phyloP scores from a whole-genome alignment of 92 coral and sea anemone species.

The Zoanthus solanderi region DNA sequence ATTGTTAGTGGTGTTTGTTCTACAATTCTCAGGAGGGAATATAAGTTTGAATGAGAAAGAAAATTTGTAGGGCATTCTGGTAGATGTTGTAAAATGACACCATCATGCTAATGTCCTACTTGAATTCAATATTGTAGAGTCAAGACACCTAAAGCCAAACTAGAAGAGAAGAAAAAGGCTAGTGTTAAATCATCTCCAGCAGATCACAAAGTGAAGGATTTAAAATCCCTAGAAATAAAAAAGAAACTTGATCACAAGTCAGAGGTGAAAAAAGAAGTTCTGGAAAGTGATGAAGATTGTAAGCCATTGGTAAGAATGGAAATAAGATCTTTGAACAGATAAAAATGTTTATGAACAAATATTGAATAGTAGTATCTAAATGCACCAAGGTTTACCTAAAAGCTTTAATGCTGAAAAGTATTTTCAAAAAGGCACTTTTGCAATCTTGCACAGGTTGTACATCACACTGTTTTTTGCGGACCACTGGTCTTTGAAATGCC shows the following conservation, averaged over 20 bases:
- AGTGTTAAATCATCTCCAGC: neutral
- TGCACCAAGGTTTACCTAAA: neutral
- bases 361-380: no score
- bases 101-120: no score
- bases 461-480: no score
- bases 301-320: conserved; percentile 10
- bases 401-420: no score
- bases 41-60: no score
- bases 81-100: no score
- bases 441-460: no score
- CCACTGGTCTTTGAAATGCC: no score
- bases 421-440: no score
- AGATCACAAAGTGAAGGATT: conserved; percentile 49
- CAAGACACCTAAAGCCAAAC: neutral
- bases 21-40: no score
- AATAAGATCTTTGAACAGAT: neutral
- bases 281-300: conserved; percentile 44
- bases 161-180: neutral
- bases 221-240: conserved; percentile 69
- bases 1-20: no score
- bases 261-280: conserved; percentile 19
- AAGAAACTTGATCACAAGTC: conserved; percentile 28
- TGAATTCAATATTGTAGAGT: neutral
- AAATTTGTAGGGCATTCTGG: no score
- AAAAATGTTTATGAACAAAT: neutral